phyloP scores from a whole-genome alignment of 2,113 vertebrate species.

The Catharus bicknelli region DNA sequence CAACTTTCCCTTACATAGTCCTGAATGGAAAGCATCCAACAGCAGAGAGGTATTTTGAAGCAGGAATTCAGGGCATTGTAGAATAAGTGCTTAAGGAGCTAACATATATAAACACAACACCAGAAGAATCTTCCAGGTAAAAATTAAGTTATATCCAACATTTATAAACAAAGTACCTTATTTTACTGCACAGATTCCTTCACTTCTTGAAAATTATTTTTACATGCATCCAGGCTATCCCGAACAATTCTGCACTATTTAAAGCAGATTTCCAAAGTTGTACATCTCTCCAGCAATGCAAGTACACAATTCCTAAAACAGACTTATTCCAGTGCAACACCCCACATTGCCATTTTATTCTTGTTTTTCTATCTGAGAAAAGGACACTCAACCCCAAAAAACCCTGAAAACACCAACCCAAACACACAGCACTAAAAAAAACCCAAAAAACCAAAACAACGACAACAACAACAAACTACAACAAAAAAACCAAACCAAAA shows the following conservation, averaged over 20 bases:
- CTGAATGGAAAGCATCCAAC: not conserved
- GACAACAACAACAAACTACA: not conserved
- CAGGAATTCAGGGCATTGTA: not conserved
- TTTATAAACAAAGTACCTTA: not conserved
- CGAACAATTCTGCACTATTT: not conserved
- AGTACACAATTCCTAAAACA: not conserved
- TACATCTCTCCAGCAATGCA: not conserved
- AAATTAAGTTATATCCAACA: not conserved
- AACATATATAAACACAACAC: not conserved
- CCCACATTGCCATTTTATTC: not conserved
- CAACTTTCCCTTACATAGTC: not conserved
- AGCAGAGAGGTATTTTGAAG: not conserved
- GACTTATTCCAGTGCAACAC: not conserved
- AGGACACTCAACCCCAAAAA: accelerated
- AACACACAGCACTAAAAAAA: not conserved
- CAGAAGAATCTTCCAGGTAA: not conserved
- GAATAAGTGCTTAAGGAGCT: not conserved
- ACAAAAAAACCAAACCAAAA: no score
- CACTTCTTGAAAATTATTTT: not conserved
- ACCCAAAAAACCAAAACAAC: not conserved
- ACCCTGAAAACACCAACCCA: not conserved
- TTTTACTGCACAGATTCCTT: not conserved
- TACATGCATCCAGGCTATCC: not conserved
- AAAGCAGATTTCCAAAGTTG: not conserved
- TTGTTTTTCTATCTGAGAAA: not conserved